Percentiles rank a stretch among this genome's conserved stretches.
Evolutionary conservation across 2,113 vertebrate species (phyloP).

Genomic region (Petroica traversi): DNA sequence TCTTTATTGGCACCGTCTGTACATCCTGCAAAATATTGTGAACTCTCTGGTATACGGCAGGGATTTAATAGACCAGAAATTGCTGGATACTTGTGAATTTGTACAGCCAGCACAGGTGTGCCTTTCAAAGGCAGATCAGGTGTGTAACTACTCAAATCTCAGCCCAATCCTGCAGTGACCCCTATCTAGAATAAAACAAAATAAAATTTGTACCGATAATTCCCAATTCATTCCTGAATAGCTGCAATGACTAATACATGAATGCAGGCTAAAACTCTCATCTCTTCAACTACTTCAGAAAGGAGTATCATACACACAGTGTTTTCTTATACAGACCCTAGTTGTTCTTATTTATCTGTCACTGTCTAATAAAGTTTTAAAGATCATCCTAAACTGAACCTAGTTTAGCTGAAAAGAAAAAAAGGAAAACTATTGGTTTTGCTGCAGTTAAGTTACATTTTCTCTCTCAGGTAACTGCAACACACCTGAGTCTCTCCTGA

Average conservation of each 20-base stretch:
- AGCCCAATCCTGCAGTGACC: neutral
- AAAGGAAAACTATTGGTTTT: neutral
- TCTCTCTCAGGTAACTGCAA: neutral
- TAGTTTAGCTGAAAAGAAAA: neutral
- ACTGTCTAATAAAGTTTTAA: neutral
- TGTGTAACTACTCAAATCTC: neutral
- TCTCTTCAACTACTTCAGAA: conserved; percentile 28
- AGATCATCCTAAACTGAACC: conserved; percentile 19
- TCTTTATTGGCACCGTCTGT: neutral
- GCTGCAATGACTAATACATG: conserved; percentile 1
- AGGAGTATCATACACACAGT: neutral
- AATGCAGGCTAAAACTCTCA: conserved; percentile 26
- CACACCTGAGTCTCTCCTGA: conserved; percentile 9
- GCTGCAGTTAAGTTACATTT: conserved; percentile 27
- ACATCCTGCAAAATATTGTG: neutral
- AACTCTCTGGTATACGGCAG: neutral
- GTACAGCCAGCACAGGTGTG: neutral
- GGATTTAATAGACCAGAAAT: neutral
- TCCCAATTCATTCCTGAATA: neutral
- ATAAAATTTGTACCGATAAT: neutral
- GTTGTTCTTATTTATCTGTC: neutral
- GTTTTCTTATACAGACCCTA: neutral
- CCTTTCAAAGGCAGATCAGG: neutral
- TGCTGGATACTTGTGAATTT: neutral
- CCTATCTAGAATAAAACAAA: conserved; percentile 21